A percentile compares a stretch with the other conserved stretches of the same genome.
Conservation (phyloP, 2,888 invertebrate genomes). For the Agriotes lineatus region DNA sequence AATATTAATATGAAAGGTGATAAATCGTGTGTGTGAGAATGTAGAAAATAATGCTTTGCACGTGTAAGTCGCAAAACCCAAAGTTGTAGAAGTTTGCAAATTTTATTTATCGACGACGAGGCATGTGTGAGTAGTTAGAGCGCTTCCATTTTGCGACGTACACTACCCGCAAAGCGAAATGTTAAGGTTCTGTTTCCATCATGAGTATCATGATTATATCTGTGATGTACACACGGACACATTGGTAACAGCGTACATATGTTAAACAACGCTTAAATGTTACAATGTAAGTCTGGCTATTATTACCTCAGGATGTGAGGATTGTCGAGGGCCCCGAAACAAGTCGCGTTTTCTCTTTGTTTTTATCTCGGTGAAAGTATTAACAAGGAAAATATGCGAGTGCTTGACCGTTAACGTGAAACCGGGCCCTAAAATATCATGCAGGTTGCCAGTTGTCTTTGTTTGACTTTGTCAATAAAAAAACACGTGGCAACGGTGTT, state of each 20-base stretch:
- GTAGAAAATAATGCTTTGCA: constrained; percentile 38
- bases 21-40: constrained; percentile 51
- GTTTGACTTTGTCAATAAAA: background rate
- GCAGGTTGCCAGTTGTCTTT: constrained; percentile 11
- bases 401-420: background rate
- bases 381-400: background rate
- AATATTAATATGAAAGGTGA: constrained; percentile 47
- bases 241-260: constrained; percentile 67
- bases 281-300: constrained; percentile 62
- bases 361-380: no score
- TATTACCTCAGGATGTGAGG: constrained; percentile 37
- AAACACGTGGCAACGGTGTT: constrained; percentile 1
- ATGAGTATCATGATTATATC: constrained; percentile 58
- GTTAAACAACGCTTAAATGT: constrained; percentile 66
- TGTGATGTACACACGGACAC: constrained; percentile 62
- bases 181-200: constrained; percentile 44
- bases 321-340: constrained; percentile 5
- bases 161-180: constrained; percentile 28
- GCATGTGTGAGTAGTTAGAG: constrained; percentile 24
- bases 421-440: background rate
- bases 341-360: background rate
- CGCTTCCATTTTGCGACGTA: constrained; percentile 41
- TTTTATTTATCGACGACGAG: background rate
- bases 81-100: constrained; percentile 8
- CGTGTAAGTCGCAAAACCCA: constrained; percentile 29